These are phyloP conservation scores for Mesitornis unicolor DNA, from an alignment of 2,113 vertebrate species.

Conservation along the genomic window DNA sequence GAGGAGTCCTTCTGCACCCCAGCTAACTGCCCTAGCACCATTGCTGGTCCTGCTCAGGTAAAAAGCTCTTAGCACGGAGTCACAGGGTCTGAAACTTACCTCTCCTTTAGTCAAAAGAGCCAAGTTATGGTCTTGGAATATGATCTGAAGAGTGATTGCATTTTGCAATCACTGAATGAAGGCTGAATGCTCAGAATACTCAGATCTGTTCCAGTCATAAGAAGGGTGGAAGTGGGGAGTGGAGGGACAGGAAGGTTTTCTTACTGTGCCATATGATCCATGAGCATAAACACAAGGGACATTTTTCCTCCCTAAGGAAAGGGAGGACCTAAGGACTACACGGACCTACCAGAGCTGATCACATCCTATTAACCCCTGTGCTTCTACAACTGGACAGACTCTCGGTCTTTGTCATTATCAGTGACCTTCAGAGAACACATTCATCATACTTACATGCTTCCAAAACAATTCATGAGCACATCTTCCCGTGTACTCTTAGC, in stretches of 20 bases:
- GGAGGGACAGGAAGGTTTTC: not conserved
- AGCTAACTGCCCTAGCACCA: not conserved
- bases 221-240: not conserved
- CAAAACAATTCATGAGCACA: not conserved
- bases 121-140: not conserved
- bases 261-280: not conserved
- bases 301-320: not conserved
- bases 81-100: not conserved
- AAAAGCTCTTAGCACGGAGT: not conserved
- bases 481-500: not conserved
- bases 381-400: not conserved
- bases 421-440: not conserved
- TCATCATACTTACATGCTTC: not conserved
- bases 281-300: not conserved
- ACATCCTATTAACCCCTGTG: not conserved
- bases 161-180: not conserved
- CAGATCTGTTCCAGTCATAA: not conserved
- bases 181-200: not conserved
- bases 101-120: not conserved
- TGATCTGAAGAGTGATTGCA: not conserved
- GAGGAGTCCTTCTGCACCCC: not conserved
- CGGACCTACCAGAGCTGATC: not conserved
- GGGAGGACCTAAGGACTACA: not conserved
- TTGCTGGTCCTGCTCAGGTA: not conserved
- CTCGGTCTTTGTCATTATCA: not conserved